These are phyloP conservation scores for Sprattus sprattus DNA, from an alignment of 2,113 vertebrate species.

Conservation along the genomic window DNA sequence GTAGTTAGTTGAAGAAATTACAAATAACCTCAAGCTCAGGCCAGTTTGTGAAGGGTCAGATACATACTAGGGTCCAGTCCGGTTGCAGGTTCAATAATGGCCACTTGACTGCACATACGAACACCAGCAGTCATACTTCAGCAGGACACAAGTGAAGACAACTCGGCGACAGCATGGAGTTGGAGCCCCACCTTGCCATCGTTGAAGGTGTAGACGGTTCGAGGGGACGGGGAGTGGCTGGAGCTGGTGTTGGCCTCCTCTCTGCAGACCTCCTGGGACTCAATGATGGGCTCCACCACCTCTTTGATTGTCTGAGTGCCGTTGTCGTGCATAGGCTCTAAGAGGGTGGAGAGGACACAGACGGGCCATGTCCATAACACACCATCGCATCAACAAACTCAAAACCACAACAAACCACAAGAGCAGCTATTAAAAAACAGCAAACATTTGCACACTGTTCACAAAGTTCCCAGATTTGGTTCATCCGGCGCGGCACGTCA, in stretches of 20 bases:
- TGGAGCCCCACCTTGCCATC: conserved; percentile 72
- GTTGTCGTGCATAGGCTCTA: conserved; percentile 81
- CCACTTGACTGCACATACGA: too few species aligned
- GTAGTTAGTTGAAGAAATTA: too few species aligned
- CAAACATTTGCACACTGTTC: background rate
- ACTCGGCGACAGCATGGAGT: background rate
- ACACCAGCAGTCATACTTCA: too few species aligned
- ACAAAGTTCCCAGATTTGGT: background rate
- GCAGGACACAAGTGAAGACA: background rate
- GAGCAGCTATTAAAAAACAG: background rate
- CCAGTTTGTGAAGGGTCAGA: background rate
- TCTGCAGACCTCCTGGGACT: conserved; percentile 71
- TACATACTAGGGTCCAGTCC: background rate
- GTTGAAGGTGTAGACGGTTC: conserved; percentile 78
- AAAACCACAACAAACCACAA: background rate
- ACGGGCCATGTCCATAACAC: conserved; percentile 4
- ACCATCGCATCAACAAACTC: background rate
- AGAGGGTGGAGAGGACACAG: conserved; percentile 35
- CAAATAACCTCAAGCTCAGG: background rate
- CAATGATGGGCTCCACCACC: conserved; percentile 74
- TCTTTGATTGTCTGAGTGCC: conserved; percentile 84
- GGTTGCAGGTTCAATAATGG: too few species aligned
- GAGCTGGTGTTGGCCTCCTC: conserved; percentile 81
- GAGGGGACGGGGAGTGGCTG: conserved; percentile 75
- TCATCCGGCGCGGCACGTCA: background rate